These are phyloP conservation scores for Hydractinia echinata DNA, from an alignment of 30 jellyfish, hydroid and myxozoan species.

Conservation along the genomic window DNA sequence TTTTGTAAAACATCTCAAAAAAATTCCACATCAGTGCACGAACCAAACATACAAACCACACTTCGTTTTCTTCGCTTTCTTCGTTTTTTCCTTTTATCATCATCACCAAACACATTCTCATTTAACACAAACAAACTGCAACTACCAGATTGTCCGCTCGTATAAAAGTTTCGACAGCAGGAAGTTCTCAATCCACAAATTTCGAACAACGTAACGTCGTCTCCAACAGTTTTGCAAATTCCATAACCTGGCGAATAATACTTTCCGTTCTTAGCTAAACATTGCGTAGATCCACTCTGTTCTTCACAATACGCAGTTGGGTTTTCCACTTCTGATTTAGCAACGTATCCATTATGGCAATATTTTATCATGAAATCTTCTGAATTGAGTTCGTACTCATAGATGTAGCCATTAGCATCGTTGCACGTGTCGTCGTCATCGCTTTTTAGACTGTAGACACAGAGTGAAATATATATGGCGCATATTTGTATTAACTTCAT, in stretches of 20 bases:
- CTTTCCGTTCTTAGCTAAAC: neutral
- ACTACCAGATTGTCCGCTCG: too few species aligned
- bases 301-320: neutral
- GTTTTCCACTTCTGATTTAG: neutral
- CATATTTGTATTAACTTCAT: too few species aligned
- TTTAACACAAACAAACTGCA: too few species aligned
- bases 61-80: neutral
- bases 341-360: conserved; percentile 1
- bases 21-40: neutral
- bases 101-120: too few species aligned
- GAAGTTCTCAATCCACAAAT: neutral
- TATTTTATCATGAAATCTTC: neutral
- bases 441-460: too few species aligned
- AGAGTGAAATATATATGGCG: too few species aligned
- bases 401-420: neutral
- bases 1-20: neutral
- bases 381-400: neutral
- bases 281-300: neutral
- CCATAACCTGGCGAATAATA: conserved; percentile 2
- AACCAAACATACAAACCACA: conserved; percentile 1
- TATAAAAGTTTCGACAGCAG: too few species aligned
- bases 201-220: neutral
- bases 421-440: neutral
- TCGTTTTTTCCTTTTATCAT: too few species aligned
- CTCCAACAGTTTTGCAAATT: neutral